These are phyloP conservation scores for Ovis canadensis DNA, from an alignment of 2,113 vertebrate species.

Conservation along the genomic window DNA sequence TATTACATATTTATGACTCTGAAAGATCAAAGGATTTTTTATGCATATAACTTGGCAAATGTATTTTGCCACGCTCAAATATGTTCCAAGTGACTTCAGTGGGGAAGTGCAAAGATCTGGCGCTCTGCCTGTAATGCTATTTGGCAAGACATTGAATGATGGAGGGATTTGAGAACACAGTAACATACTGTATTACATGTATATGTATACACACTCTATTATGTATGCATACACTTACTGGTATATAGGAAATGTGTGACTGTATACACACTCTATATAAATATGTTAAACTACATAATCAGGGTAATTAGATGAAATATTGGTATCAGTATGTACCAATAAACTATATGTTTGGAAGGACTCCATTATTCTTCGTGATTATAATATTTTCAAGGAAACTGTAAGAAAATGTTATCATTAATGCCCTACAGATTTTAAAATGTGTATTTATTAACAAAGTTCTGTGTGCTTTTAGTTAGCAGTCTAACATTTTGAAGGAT, in stretches of 20 bases:
- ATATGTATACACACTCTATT: conserved; percentile 75
- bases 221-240: conserved; percentile 49
- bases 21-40: conserved; percentile 87
- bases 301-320: background rate
- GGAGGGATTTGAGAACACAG: conserved; percentile 79
- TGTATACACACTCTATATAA: conserved; percentile 45
- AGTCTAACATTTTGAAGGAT: background rate
- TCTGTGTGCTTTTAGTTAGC: background rate
- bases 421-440: background rate
- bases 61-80: conserved; percentile 80
- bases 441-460: background rate
- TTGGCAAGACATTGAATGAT: conserved; percentile 82
- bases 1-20: conserved; percentile 87
- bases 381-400: background rate
- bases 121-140: conserved; percentile 79
- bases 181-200: conserved; percentile 75
- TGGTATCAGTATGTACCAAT: background rate
- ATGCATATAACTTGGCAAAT: conserved; percentile 86
- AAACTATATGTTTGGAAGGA: background rate
- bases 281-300: conserved; percentile 35
- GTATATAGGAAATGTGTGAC: conserved; percentile 59
- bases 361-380: background rate
- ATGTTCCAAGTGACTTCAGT: conserved; percentile 85
- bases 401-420: background rate
- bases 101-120: conserved; percentile 80